A percentile compares a stretch with the other conserved stretches of the same genome.
Conservation (phyloP, 2,797 vertebrate genomes). For the Ambastaia sidthimunki region DNA sequence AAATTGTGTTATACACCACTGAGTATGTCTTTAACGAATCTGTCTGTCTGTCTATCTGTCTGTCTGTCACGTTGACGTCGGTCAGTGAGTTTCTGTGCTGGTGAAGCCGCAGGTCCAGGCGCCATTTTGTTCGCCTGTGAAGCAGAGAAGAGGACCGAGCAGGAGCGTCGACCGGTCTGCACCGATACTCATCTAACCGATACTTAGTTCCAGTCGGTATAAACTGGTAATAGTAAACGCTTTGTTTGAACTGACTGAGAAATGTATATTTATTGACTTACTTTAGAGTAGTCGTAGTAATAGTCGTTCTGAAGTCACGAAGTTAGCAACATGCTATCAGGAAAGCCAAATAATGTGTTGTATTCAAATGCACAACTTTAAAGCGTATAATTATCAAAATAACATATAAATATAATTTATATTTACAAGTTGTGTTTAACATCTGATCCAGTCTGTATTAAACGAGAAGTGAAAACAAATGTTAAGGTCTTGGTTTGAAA, state of each 20-base stretch:
- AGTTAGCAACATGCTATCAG: constrained; percentile 8
- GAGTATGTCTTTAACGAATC: too few species aligned
- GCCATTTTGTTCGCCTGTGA: constrained; percentile 36
- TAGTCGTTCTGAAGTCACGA: not conserved
- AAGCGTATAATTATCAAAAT: not conserved
- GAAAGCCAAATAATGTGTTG: not conserved
- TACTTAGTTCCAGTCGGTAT: constrained; percentile 34
- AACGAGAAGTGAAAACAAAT: not conserved
- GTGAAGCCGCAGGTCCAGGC: not conserved
- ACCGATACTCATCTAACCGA: constrained; percentile 13
- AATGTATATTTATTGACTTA: not conserved
- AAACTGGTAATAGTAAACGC: constrained; percentile 39
- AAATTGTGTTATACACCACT: too few species aligned
- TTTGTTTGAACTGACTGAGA: constrained; percentile 22
- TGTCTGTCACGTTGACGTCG: not conserved
- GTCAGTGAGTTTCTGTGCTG: too few species aligned
- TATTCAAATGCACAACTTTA: not conserved
- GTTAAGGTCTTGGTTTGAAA: not conserved
- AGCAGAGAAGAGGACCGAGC: not conserved
- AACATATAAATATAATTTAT: too few species aligned
- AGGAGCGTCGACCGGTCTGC: constrained; percentile 19
- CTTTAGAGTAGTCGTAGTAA: not conserved
- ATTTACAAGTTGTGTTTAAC: not conserved
- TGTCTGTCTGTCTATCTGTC: not conserved
- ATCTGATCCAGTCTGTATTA: not conserved